Percentiles rank a stretch among this genome's conserved stretches.
Conservation (phyloP, 1,140 invertebrate species). For the Babylonia areolata region DNA sequence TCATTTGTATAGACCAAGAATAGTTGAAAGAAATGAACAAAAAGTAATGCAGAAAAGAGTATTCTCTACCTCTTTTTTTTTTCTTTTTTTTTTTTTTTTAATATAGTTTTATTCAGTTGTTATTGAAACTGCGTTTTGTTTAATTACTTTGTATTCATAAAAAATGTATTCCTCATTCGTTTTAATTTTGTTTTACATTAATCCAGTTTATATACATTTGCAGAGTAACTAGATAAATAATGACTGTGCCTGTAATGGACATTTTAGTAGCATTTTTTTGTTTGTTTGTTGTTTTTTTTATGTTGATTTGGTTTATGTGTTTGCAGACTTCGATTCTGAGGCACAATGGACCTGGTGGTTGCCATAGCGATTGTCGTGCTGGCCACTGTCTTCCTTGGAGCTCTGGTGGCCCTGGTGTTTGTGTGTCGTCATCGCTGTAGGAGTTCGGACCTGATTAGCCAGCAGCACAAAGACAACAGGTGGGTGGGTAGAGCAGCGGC, state of each 20-base stretch:
- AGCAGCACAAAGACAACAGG: constrained; percentile 63
- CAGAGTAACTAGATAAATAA: no score
- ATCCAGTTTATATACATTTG: not conserved
- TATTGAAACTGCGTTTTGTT: no score
- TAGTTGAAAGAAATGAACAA: no score
- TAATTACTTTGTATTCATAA: no score
- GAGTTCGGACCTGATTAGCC: constrained; percentile 64
- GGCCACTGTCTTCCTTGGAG: constrained; percentile 82
- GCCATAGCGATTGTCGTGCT: constrained; percentile 82
- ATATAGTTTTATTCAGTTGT: no score
- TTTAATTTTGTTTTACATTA: not conserved
- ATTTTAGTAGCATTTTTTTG: no score
- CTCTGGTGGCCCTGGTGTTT: constrained; percentile 82
- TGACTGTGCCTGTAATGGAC: no score
- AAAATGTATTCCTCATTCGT: no score
- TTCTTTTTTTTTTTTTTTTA: no score
- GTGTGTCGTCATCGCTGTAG: constrained; percentile 78
- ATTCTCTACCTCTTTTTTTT: no score
- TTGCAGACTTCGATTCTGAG: not conserved
- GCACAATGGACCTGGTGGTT: constrained; percentile 82
- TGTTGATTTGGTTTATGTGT: not conserved
- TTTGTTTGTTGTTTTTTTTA: not conserved
- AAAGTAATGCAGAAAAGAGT: no score
- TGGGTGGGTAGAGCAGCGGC: not conserved
- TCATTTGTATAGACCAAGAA: no score